Percentiles rank a stretch among this genome's conserved stretches.
Conservation (phyloP, 2,797 vertebrate species). For the Sebastes minor region DNA sequence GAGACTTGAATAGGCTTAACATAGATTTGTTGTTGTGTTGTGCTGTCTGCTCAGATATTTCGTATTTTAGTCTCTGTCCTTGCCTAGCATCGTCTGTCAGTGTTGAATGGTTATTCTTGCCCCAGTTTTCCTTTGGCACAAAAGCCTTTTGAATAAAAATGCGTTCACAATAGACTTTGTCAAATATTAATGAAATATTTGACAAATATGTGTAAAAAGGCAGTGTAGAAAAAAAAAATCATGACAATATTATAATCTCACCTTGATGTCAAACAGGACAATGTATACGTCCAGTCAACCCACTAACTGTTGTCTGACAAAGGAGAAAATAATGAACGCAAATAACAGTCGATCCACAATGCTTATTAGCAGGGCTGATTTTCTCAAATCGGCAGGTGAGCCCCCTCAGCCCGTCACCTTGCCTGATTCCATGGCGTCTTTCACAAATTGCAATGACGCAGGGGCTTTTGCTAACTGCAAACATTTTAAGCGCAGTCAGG, state of each 20-base stretch:
- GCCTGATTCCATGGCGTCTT: background rate
- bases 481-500: background rate
- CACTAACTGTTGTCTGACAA: background rate
- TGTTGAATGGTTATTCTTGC: background rate
- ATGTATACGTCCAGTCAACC: background rate
- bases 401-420: background rate
- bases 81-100: background rate
- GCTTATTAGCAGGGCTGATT: background rate
- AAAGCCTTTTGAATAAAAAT: background rate
- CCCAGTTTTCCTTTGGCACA: conserved; percentile 2
- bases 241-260: background rate
- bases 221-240: background rate
- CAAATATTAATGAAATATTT: background rate
- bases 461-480: background rate
- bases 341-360: background rate
- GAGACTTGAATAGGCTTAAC: background rate
- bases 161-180: background rate
- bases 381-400: background rate
- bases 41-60: background rate
- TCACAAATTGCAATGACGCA: background rate
- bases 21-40: background rate
- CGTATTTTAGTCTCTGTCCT: background rate
- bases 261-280: background rate
- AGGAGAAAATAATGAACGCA: background rate
- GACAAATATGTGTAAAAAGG: background rate